A percentile compares a stretch with the other conserved stretches of the same genome.
Conservation (phyloP, 1,140 invertebrate species). For the Reticulitermes speratus region DNA sequence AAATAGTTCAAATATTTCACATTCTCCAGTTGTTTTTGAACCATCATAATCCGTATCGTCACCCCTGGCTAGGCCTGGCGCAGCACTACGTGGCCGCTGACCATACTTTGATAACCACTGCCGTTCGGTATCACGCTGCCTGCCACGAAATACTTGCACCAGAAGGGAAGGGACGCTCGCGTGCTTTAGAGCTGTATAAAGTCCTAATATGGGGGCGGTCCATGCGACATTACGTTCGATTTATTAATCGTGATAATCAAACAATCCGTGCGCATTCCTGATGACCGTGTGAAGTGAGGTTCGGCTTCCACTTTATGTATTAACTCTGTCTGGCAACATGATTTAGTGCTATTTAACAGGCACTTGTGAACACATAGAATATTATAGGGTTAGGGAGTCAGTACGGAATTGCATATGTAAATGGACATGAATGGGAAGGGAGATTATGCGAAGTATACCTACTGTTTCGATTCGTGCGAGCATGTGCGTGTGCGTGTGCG, state of each 20-base stretch:
- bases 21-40: too few species aligned
- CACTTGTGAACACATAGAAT: conserved; percentile 5
- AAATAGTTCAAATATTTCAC: too few species aligned
- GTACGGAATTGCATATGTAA: neutral
- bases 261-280: neutral
- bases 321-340: neutral
- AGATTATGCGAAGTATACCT: neutral
- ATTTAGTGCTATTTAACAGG: conserved; percentile 6
- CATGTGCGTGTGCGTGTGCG: too few species aligned
- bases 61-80: too few species aligned
- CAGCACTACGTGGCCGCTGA: too few species aligned
- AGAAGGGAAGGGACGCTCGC: neutral
- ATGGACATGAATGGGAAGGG: neutral
- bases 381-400: neutral
- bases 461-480: neutral
- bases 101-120: too few species aligned
- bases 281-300: conserved; percentile 3
- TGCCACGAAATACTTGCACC: neutral
- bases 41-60: too few species aligned
- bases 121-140: neutral
- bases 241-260: conserved; percentile 14
- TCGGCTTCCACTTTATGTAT: neutral
- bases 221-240: neutral
- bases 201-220: neutral
- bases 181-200: neutral